These are phyloP conservation scores for Hirtodrosophila duncani DNA, from an alignment of 2,888 invertebrate genomes.

Conservation along the genomic window DNA sequence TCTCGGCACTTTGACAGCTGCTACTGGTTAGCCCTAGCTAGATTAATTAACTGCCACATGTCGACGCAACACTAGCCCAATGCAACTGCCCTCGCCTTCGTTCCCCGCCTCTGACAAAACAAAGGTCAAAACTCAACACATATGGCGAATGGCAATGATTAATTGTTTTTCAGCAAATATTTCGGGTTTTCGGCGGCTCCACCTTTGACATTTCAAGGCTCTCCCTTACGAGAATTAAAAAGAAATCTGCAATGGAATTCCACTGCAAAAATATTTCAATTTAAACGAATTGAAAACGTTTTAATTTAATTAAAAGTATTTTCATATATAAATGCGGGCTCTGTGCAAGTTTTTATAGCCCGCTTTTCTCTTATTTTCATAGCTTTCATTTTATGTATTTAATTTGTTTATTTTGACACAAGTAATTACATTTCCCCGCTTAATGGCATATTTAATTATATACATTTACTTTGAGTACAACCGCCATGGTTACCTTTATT, in stretches of 20 bases:
- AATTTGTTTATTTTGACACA: conserved; percentile 10
- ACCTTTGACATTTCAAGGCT: conserved; percentile 11
- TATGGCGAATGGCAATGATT: conserved; percentile 51
- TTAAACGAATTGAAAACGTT: conserved; percentile 36
- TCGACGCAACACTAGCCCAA: conserved; percentile 25
- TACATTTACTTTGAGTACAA: conserved; percentile 3
- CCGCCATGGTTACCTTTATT: too few relatives aligned
- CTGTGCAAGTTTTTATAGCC: too few relatives aligned
- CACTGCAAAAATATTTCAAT: conserved; percentile 13
- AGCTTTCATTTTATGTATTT: too few relatives aligned
- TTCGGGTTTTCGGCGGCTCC: conserved; percentile 10
- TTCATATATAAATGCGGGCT: too few relatives aligned
- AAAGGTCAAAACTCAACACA: conserved; percentile 35
- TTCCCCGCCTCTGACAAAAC: conserved; percentile 17
- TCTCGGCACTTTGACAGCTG: conserved; percentile 53
- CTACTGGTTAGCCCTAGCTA: conserved; percentile 57
- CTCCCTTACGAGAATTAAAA: conserved; percentile 13
- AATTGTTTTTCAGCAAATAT: conserved; percentile 31
- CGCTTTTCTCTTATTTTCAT: too few relatives aligned
- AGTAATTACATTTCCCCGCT: conserved; percentile 50
- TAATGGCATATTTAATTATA: conserved; percentile 58
- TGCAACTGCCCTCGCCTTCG: conserved; percentile 11
- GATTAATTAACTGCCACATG: conserved; percentile 67
- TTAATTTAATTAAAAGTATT: conserved; percentile 62
- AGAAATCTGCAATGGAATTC: conserved; percentile 16